Evolutionary conservation across 2,888 invertebrate genomes (phyloP).

Genomic region (Lycophotia porphyrea): DNA sequence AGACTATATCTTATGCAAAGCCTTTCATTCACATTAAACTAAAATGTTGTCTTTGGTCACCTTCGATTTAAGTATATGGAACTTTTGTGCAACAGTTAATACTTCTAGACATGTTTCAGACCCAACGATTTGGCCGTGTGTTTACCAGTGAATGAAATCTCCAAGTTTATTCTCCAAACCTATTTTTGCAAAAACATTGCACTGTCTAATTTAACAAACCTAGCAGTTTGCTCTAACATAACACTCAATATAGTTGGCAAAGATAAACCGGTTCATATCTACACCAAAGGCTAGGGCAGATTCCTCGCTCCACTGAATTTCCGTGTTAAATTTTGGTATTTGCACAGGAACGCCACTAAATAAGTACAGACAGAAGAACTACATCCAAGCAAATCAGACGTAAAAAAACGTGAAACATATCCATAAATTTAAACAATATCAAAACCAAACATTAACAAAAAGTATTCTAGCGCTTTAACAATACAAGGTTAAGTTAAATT

Average conservation of each 20-base stretch:
- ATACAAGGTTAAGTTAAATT: too few relatives aligned
- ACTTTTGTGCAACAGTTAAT: neutral
- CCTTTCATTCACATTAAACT: neutral
- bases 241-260: slow-evolving; percentile 49
- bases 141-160: neutral
- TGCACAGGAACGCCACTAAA: slow-evolving; percentile 35
- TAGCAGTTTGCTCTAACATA: slow-evolving; percentile 1
- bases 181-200: neutral
- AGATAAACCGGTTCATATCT: slow-evolving; percentile 56
- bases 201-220: neutral
- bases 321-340: slow-evolving; percentile 68
- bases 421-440: too few relatives aligned
- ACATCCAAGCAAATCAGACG: neutral
- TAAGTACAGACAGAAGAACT: neutral
- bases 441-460: too few relatives aligned
- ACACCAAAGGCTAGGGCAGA: slow-evolving; percentile 52
- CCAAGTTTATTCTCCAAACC: neutral
- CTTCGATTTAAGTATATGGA: neutral
- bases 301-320: slow-evolving; percentile 65
- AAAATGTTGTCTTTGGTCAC: neutral
- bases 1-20: neutral
- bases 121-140: neutral
- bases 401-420: neutral
- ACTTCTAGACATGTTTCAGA: neutral
- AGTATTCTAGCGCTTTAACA: too few relatives aligned